These are phyloP conservation scores for Passerina amoena DNA, from an alignment of 2,113 vertebrate genomes.

Conservation along the genomic window DNA sequence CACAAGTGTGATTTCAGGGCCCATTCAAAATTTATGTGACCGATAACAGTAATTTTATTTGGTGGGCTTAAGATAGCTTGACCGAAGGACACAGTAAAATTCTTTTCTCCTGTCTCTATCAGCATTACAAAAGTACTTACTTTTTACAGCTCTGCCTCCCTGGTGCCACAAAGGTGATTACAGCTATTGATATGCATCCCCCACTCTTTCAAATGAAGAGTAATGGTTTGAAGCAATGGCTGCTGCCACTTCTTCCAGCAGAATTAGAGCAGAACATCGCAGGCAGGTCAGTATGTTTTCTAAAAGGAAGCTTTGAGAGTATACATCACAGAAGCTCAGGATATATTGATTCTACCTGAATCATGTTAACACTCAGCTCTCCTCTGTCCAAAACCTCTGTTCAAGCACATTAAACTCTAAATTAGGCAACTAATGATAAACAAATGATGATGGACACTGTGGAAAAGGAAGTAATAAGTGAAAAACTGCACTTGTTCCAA, in stretches of 20 bases:
- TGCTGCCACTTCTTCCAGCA: background rate
- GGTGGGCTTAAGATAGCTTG: background rate
- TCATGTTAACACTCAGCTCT: background rate
- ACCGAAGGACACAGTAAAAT: background rate
- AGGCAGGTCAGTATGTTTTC: background rate
- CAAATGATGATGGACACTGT: background rate
- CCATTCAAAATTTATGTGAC: background rate
- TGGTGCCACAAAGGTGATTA: background rate
- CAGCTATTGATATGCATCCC: background rate
- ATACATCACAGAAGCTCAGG: background rate
- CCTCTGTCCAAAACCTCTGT: background rate
- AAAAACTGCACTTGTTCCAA: background rate
- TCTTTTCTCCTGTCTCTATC: background rate
- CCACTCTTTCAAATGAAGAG: background rate
- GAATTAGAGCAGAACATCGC: background rate
- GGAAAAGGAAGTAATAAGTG: background rate
- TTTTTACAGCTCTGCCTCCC: background rate
- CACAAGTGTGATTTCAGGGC: background rate
- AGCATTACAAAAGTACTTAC: background rate
- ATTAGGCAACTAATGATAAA: constrained; percentile 13
- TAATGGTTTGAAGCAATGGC: background rate
- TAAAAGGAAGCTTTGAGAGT: background rate
- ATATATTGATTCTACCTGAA: background rate
- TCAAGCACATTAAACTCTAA: constrained; percentile 15
- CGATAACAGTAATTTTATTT: background rate